phyloP scores from a whole-genome alignment of 37 sponge, comb jelly and placozoan genomes.

The Aplysina aerophoba region DNA sequence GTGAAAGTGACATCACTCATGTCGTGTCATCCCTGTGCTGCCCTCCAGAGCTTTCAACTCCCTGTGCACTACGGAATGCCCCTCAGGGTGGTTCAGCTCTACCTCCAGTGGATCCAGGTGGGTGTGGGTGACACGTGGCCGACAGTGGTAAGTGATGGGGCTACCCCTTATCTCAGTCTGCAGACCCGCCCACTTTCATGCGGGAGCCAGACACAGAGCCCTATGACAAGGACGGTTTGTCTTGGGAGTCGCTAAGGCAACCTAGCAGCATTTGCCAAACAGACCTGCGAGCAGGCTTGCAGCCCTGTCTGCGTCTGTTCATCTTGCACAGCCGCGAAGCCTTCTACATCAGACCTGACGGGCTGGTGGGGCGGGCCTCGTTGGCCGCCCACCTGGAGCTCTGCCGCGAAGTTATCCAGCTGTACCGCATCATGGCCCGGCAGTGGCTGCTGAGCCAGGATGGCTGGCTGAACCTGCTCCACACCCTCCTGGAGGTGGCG shows the following conservation, averaged over 20 bases:
- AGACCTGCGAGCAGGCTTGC: constrained; percentile 77
- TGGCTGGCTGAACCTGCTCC: constrained; percentile 71
- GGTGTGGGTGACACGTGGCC: neutral
- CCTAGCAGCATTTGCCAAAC: neutral
- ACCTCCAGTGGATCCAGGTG: constrained; percentile 76
- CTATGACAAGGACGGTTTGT: neutral
- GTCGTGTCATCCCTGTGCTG: neutral
- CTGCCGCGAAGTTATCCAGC: constrained; percentile 57
- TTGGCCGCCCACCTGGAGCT: constrained; percentile 50
- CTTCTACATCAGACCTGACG: constrained; percentile 45
- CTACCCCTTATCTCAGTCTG: neutral
- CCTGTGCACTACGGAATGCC: neutral
- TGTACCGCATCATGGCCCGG: constrained; percentile 69
- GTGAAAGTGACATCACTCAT: neutral
- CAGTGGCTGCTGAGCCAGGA: constrained; percentile 53
- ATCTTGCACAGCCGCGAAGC: constrained; percentile 69
- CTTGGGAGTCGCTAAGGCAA: constrained; percentile 2
- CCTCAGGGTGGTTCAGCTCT: constrained; percentile 54
- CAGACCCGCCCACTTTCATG: constrained; percentile 75
- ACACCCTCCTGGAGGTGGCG: constrained; percentile 67
- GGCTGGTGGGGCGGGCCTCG: neutral
- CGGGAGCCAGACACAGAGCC: constrained; percentile 9
- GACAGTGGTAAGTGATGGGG: neutral
- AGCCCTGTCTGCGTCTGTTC: constrained; percentile 75
- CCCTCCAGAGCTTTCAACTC: neutral